Evolutionary conservation across 2,888 invertebrate species (phyloP), one percentile per base, ranked within the genome.

Genomic region (Ypsolopha sequella): DNA sequence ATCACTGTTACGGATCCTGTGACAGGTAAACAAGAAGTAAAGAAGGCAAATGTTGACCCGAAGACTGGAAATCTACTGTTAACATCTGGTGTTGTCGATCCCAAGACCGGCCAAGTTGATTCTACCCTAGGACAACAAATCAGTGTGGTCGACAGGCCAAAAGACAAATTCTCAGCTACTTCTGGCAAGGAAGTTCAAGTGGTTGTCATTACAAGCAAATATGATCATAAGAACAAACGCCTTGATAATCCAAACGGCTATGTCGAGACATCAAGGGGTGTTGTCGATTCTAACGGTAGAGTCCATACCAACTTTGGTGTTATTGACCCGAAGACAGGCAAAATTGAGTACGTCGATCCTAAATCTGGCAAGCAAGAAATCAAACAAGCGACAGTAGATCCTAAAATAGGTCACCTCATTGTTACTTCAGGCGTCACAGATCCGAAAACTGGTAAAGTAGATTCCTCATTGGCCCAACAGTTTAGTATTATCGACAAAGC

Each of bases 21-120:
- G 10, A 90, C 91, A 0, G 91, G 91, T 14, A 90, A 91, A 63
- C 88, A 88, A 51, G 91, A 91, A 63, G 65, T 88, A 2, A 88
- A 89, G 60, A 89, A 91, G 68, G 91, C 92, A 1, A 80, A 86
- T 53, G 78, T 89, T 56, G 91, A 92, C 71, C 80, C 90, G 0
- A 90, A 89, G 66, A 90, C 91, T 0, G 91, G 91, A 51, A 88
- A 89, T 64, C 62, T 91, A 47, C 77, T 89, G 48, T 66, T 88
- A 1, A 81, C 82, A n/a, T 87, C 91, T 39, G 88, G 88, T 2
- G 89, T 88, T 11, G 68, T 86, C 38, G 89, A 90, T 62, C 89
- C 89, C 1, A 85, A 81, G 58, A 88, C 88, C 13, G 89, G 89
- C 6, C 80, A 88, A 60, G 71, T 85, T 6, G 90, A 90, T 57